These are phyloP conservation scores for Aromia moschata DNA, from an alignment of 2,888 invertebrate genomes.

Conservation along the genomic window DNA sequence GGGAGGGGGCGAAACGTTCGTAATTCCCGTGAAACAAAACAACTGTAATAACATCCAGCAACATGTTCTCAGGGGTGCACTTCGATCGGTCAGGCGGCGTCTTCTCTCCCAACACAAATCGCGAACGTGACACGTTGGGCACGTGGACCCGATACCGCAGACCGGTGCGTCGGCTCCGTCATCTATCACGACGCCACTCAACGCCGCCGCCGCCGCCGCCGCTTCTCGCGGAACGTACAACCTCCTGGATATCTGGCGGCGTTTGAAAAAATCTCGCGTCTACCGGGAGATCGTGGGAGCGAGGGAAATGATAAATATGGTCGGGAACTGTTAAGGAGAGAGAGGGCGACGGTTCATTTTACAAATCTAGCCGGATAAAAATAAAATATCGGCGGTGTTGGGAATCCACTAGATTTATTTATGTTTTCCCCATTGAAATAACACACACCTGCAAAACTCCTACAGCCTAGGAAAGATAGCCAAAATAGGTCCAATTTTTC, in stretches of 20 bases:
- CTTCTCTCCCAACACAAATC: conserved; percentile 59
- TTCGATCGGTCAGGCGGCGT: conserved; percentile 57
- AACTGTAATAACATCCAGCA: conserved; percentile 62
- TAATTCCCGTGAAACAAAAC: conserved; percentile 59
- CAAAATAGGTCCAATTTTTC: too few species aligned
- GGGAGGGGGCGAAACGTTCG: conserved; percentile 12
- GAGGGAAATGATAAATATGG: conserved; percentile 11
- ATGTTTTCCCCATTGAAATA: too few species aligned
- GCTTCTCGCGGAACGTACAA: conserved; percentile 2
- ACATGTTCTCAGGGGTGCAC: conserved; percentile 56
- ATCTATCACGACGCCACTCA: conserved; percentile 55
- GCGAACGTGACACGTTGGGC: conserved; percentile 59
- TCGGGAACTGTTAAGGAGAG: not conserved
- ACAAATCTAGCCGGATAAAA: too few species aligned
- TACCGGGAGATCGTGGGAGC: conserved; percentile 6
- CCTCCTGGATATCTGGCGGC: conserved; percentile 8
- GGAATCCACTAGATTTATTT: too few species aligned
- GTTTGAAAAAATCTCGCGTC: conserved; percentile 15
- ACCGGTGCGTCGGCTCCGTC: conserved; percentile 55
- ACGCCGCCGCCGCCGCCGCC: conserved; percentile 17
- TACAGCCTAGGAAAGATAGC: too few species aligned
- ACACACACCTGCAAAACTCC: too few species aligned
- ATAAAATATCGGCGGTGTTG: too few species aligned
- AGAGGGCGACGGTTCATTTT: too few species aligned
- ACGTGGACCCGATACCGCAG: conserved; percentile 54